phyloP scores from a whole-genome alignment of 2,797 vertebrate species.

The Trichosurus vulpecula region DNA sequence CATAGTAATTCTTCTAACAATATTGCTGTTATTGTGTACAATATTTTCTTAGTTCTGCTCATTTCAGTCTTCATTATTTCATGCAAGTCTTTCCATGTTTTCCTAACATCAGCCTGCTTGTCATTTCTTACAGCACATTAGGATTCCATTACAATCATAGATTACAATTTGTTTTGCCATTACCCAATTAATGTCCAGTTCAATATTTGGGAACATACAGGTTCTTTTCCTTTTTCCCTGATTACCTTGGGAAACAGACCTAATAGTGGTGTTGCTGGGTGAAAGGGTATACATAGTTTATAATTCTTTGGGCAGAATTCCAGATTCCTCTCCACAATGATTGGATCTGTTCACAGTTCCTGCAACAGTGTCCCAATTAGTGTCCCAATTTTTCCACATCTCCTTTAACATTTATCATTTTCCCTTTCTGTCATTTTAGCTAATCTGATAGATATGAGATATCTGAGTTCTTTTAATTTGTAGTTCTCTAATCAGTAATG shows the following conservation, averaged over 20 bases:
- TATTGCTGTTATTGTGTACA: too few species aligned
- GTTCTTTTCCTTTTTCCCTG: too few species aligned
- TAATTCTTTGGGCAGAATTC: neutral
- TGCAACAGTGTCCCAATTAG: neutral
- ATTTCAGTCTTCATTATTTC: too few species aligned
- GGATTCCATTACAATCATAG: too few species aligned
- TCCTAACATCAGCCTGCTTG: too few species aligned
- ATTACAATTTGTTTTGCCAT: too few species aligned
- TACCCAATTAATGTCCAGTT: neutral
- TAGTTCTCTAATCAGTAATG: neutral
- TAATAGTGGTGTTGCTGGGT: neutral
- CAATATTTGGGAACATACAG: neutral
- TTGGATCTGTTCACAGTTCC: neutral
- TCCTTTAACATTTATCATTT: too few species aligned
- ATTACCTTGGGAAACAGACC: neutral
- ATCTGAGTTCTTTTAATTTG: neutral
- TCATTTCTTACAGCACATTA: too few species aligned
- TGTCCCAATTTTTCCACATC: neutral
- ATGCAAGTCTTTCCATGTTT: too few species aligned
- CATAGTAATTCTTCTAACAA: too few species aligned
- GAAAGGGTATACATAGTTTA: neutral
- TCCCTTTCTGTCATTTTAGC: neutral
- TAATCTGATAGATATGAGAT: neutral
- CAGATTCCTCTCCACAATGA: neutral
- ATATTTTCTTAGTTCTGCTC: too few species aligned